These are phyloP conservation scores for Anabas testudineus DNA, from an alignment of 2,797 vertebrate species.

Conservation along the genomic window DNA sequence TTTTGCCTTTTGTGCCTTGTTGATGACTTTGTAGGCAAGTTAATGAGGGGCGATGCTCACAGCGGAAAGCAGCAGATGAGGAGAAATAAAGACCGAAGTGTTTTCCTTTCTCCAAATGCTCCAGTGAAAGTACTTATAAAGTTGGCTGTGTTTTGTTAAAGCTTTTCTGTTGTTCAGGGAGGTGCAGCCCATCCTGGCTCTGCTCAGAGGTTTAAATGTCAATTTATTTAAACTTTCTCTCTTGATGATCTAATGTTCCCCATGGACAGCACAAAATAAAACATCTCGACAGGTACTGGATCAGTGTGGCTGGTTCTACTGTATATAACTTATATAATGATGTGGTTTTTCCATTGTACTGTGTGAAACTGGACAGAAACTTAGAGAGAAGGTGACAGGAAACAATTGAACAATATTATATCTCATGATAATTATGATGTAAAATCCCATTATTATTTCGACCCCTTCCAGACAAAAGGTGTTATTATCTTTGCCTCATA, in stretches of 20 bases:
- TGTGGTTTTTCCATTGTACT: no score
- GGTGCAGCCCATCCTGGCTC: background rate
- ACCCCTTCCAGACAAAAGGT: no score
- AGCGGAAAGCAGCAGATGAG: slow-evolving; percentile 61
- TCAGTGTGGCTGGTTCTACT: no score
- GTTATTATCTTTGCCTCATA: no score
- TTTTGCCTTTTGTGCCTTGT: slow-evolving; percentile 56
- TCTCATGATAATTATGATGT: no score
- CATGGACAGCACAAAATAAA: no score
- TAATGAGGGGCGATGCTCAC: slow-evolving; percentile 66
- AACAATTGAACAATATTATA: no score
- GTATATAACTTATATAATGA: no score
- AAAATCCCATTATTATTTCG: no score
- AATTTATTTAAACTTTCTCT: slow-evolving; percentile 6
- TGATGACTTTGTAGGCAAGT: slow-evolving; percentile 68
- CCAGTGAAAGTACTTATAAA: slow-evolving; percentile 13
- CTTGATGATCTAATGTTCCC: slow-evolving; percentile 6
- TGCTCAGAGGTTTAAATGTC: slow-evolving; percentile 13
- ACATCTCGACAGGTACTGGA: background rate
- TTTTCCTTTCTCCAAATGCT: slow-evolving; percentile 43
- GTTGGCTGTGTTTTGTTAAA: slow-evolving; percentile 26
- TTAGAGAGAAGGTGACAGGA: no score
- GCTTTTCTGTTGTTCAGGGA: slow-evolving; percentile 9
- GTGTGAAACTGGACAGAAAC: no score
- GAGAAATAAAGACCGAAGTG: slow-evolving; percentile 55